These are phyloP conservation scores for Phrynocephalus guinanensis DNA, from an alignment of 2,797 vertebrate species.

Conservation along the genomic window DNA sequence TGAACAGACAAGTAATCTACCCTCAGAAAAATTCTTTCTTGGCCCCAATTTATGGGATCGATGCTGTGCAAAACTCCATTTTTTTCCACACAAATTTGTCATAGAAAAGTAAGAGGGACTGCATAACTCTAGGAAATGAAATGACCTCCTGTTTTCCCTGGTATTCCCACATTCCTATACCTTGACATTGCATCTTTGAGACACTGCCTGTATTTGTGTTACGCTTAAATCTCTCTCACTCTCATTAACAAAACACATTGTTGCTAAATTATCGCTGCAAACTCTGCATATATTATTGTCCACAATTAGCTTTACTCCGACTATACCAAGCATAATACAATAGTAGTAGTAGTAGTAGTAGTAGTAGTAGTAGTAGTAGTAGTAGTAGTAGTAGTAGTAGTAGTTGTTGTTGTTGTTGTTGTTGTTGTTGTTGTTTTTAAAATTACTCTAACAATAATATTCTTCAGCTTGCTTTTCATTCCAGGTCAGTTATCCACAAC, in stretches of 20 bases:
- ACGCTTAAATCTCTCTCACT: background rate
- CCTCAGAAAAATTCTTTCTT: background rate
- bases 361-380: too few species aligned
- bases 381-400: too few species aligned
- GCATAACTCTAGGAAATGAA: background rate
- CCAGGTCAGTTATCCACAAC: constrained; percentile 21
- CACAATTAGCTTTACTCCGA: background rate
- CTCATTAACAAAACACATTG: background rate
- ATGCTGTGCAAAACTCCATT: background rate
- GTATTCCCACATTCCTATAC: background rate
- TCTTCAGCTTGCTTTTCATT: constrained; percentile 4
- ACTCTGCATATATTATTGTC: background rate
- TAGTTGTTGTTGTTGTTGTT: background rate
- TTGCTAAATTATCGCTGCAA: background rate
- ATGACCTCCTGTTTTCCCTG: background rate
- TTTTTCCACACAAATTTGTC: background rate
- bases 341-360: too few species aligned
- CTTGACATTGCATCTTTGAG: background rate
- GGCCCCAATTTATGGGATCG: background rate
- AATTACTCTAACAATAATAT: constrained; percentile 14
- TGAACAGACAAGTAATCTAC: background rate
- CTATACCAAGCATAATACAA: too few species aligned
- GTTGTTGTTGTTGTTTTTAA: too few species aligned
- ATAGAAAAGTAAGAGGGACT: background rate
- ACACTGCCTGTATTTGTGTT: background rate